Evolutionary conservation across 2,113 vertebrate species (phyloP).

Genomic region (Geococcyx californianus): DNA sequence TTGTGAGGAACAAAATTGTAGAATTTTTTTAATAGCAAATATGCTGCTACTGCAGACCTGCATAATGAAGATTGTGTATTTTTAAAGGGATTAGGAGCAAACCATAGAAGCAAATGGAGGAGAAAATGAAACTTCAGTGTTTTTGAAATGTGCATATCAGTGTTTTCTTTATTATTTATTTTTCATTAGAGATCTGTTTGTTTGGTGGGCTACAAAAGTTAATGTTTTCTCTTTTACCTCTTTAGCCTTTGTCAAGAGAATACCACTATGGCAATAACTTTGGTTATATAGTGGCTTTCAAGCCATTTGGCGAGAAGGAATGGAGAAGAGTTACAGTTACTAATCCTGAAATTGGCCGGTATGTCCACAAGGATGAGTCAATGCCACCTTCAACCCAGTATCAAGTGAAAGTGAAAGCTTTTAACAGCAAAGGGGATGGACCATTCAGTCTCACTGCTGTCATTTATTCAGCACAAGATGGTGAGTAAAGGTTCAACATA

Average conservation of each 20-base stretch:
- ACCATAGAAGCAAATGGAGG: background rate
- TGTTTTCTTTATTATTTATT: background rate
- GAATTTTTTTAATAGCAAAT: background rate
- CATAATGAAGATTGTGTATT: background rate
- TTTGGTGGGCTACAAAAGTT: background rate
- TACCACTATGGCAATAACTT: slow-evolving; percentile 95
- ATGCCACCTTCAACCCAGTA: slow-evolving; percentile 85
- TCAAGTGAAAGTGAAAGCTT: slow-evolving; percentile 95
- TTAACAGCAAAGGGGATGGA: slow-evolving; percentile 91
- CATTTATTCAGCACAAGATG: slow-evolving; percentile 90
- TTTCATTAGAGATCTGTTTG: background rate
- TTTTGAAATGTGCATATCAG: background rate
- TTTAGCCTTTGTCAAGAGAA: slow-evolving; percentile 90
- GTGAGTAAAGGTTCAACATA: slow-evolving; percentile 72
- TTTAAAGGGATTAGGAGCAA: background rate
- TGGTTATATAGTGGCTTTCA: slow-evolving; percentile 95
- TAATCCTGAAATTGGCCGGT: slow-evolving; percentile 85
- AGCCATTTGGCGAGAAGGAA: slow-evolving; percentile 77
- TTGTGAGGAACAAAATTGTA: background rate
- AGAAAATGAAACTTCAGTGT: background rate
- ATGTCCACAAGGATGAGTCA: slow-evolving; percentile 90
- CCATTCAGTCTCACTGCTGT: slow-evolving; percentile 88
- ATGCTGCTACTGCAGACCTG: background rate
- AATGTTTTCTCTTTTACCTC: background rate
- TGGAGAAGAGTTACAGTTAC: slow-evolving; percentile 91